Evolutionary conservation across 2,888 invertebrate species (phyloP).

Genomic region (Drosophila antonietae): DNA sequence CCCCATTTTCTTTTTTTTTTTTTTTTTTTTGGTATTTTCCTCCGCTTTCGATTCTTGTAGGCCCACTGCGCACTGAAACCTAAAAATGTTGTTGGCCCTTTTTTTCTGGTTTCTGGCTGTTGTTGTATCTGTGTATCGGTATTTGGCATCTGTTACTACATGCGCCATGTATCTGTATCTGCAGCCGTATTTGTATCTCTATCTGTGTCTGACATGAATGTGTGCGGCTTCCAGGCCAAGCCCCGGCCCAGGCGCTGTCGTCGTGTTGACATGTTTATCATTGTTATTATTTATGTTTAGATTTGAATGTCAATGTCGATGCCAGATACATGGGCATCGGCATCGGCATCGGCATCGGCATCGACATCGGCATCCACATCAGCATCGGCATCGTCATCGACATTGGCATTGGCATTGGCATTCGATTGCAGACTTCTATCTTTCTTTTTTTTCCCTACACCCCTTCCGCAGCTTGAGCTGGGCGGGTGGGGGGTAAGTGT

Average conservation of each 20-base stretch:
- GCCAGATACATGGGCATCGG: slow-evolving; percentile 24
- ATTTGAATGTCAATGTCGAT: slow-evolving; percentile 81
- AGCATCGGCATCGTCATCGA: slow-evolving; percentile 14
- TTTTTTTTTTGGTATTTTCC: slow-evolving; percentile 35
- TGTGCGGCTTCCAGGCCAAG: slow-evolving; percentile 42
- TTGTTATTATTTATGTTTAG: slow-evolving; percentile 81
- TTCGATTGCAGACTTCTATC: slow-evolving; percentile 21
- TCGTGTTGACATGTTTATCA: slow-evolving; percentile 81
- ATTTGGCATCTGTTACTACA: slow-evolving; percentile 55
- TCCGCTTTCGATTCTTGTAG: slow-evolving; percentile 59
- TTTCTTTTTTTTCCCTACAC: neutral
- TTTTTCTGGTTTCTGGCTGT: slow-evolving; percentile 28
- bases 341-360: slow-evolving; percentile 18
- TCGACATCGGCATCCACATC: slow-evolving; percentile 14
- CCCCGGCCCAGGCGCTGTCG: slow-evolving; percentile 44
- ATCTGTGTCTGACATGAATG: slow-evolving; percentile 43
- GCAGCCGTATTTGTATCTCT: slow-evolving; percentile 20
- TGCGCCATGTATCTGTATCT: slow-evolving; percentile 38
- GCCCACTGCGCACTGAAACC: slow-evolving; percentile 69
- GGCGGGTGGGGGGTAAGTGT: neutral
- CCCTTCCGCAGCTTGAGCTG: neutral
- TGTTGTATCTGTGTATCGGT: slow-evolving; percentile 44
- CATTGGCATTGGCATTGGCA: slow-evolving; percentile 23
- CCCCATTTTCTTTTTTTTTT: slow-evolving; percentile 10
- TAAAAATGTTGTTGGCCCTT: slow-evolving; percentile 67